Conservation (phyloP, 2,113 vertebrate genomes). For the Rhea americana region DNA sequence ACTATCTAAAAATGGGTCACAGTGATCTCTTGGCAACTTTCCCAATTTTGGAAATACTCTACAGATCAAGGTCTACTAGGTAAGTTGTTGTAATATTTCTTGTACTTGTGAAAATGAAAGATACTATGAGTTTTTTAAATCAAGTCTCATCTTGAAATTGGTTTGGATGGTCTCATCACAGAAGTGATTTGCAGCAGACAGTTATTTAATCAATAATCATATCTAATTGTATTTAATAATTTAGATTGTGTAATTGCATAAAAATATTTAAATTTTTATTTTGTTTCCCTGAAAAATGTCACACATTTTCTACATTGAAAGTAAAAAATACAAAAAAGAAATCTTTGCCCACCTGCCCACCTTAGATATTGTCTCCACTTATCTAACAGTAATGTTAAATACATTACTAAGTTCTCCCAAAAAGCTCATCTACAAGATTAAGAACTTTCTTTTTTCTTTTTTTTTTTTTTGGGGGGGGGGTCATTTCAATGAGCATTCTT, state of each 20-base stretch:
- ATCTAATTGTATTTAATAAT: not conserved
- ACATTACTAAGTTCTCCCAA: not conserved
- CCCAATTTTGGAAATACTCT: not conserved
- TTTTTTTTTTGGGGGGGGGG: too few species aligned
- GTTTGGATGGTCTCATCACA: not conserved
- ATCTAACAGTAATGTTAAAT: not conserved
- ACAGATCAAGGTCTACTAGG: not conserved
- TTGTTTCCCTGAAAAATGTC: not conserved
- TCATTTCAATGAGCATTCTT: not conserved
- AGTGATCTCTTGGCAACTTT: not conserved
- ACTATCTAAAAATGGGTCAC: not conserved
- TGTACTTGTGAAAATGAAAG: not conserved
- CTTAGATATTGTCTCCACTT: not conserved
- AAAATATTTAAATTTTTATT: not conserved
- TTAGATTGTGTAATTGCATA: not conserved
- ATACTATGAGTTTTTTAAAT: not conserved
- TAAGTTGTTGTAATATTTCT: not conserved
- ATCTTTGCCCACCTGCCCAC: not conserved
- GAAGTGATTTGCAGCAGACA: not conserved
- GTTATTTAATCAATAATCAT: not conserved
- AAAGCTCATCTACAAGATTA: not conserved
- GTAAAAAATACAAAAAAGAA: not conserved
- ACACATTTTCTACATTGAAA: not conserved
- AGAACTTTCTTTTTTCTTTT: not conserved
- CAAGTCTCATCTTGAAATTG: not conserved